Conservation (phyloP, 2,797 vertebrate genomes). For the Pantherophis vulpinus region DNA sequence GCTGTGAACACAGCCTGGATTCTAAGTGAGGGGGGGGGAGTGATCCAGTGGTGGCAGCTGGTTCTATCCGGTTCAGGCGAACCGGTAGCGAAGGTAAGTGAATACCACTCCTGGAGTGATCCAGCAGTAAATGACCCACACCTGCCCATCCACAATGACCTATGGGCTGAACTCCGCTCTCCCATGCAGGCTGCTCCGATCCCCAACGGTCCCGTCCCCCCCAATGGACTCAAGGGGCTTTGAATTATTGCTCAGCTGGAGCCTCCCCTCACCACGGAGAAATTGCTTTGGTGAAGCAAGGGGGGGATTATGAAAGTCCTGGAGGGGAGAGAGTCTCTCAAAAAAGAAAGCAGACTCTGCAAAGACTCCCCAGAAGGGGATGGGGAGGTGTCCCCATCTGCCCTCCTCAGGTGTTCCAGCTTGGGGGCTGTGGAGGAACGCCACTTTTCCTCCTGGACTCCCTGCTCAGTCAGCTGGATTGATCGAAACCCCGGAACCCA, state of each 20-base stretch:
- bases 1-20: background rate
- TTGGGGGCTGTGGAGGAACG: fast-evolving
- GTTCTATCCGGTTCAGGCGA: no score
- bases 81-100: no score
- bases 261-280: background rate
- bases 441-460: background rate
- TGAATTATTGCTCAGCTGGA: background rate
- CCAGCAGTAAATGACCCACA: background rate
- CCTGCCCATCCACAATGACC: background rate
- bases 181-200: background rate
- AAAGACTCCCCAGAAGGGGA: background rate
- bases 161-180: background rate
- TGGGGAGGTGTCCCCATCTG: fast-evolving
- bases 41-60: background rate
- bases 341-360: background rate
- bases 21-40: fast-evolving
- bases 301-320: background rate
- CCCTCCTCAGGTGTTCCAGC: background rate
- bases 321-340: background rate
- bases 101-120: background rate
- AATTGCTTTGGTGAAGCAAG: background rate
- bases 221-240: background rate
- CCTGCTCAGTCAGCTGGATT: background rate
- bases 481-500: background rate
- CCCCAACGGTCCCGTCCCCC: fast-evolving